Evolutionary conservation across 2,888 invertebrate species (phyloP), one percentile per base, ranked within the genome.

Genomic region (Calephelis perditalis): DNA sequence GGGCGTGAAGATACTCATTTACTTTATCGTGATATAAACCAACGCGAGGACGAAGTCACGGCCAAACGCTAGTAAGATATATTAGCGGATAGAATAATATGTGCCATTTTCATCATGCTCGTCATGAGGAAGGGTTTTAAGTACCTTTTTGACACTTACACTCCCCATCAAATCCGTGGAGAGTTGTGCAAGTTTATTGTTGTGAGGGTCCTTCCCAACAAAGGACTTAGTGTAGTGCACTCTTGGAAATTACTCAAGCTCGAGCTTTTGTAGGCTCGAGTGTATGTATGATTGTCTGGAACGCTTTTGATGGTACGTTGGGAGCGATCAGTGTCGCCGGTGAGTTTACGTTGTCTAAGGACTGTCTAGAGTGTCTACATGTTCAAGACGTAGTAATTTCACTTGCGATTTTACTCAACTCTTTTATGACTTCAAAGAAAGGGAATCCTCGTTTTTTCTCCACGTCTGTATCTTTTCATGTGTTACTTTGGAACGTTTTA

Each of bases 101-200:
- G 54, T 10, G 37, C 54, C 54, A 43, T 45, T 55, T 59, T 45
- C 54, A 55, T 56, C 44, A 60, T 36, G 55, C 12, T 12, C 44
- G 8, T 43, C 7, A 45, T 37, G 40, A 59, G 26, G 52, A 26
- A 59, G 59, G 59, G 59, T 47, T 26, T 47, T 26, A 44, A 46
- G 15, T 45, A 46, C 56, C 55, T 60, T 56, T 45, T 46, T 56
- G 55, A 68, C 70, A 70, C 72, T 70, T 70, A 71, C 64, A 61
- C 64, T 59, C 68, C 68, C 68, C 67, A 67, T 65, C 70, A 61
- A 63, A 59, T 64, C 63, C 63, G 71, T 72, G 68, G 71, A 74
- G 78, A 70, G 70, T 66, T 63, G 72, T 63, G 59, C 65, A 68
- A 67, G 65, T 66, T 68, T 73, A 72, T 81, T 81, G 80, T 81